Conservation (phyloP, 92 coral and sea anemone genomes). For the Porites lobata region DNA sequence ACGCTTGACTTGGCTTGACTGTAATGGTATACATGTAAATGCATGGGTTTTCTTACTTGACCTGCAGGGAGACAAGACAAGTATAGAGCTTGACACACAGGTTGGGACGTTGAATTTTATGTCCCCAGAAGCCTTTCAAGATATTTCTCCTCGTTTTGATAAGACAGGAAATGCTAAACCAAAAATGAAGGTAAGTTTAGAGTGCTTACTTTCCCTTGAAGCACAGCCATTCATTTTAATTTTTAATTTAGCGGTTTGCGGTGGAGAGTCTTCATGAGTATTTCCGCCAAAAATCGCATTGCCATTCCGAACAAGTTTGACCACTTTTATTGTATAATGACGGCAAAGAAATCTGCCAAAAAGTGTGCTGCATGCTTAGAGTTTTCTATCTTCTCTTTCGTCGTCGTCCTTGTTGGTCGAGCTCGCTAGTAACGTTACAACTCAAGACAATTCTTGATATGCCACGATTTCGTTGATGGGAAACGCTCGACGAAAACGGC, state of each 20-base stretch:
- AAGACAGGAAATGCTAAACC: slow-evolving; percentile 75
- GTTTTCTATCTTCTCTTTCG: no score
- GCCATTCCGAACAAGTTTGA: background rate
- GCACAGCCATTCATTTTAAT: background rate
- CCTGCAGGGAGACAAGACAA: slow-evolving; percentile 89
- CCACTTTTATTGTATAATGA: background rate
- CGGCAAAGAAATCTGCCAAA: no score
- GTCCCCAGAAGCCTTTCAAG: slow-evolving; percentile 98
- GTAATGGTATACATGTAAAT: no score
- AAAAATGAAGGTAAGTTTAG: slow-evolving; percentile 82
- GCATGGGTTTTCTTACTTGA: background rate
- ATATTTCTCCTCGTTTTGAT: slow-evolving; percentile 74
- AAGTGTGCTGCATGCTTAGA: background rate
- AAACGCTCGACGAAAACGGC: no score
- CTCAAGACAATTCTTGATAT: no score
- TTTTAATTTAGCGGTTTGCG: no score
- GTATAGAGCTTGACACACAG: slow-evolving; percentile 95
- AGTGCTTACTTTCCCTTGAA: background rate
- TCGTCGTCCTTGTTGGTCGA: no score
- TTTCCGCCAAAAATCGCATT: no score
- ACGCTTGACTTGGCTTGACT: no score
- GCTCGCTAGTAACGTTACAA: no score
- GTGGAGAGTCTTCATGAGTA: no score
- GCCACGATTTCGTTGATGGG: no score
- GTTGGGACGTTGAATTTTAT: slow-evolving; percentile 96